These are phyloP conservation scores for Hystrix brachyura DNA, from an alignment of 2,113 vertebrate species.

Conservation along the genomic window DNA sequence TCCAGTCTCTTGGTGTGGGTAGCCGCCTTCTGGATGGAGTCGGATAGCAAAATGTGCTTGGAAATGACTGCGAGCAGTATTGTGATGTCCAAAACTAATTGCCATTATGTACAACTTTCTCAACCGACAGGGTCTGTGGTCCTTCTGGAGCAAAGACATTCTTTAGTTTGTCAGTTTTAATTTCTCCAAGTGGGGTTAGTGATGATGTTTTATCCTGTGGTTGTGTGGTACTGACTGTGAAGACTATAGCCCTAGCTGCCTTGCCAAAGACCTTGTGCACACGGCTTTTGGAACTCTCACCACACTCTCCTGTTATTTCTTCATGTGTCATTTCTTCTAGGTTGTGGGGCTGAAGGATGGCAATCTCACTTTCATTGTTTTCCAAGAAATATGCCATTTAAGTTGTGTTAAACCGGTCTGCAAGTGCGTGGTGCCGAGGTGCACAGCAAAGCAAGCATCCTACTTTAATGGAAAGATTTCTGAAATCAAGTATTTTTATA, in stretches of 20 bases:
- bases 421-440: not conserved
- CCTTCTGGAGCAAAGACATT: not conserved
- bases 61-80: not conserved
- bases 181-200: not conserved
- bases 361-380: not conserved
- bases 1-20: not conserved
- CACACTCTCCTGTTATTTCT: not conserved
- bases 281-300: not conserved
- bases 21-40: not conserved
- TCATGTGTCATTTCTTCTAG: not conserved
- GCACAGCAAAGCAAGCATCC: not conserved
- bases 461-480: not conserved
- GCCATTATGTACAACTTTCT: not conserved
- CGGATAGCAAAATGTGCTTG: not conserved
- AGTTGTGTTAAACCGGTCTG: not conserved
- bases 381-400: not conserved
- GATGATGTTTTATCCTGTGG: not conserved
- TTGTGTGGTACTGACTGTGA: not conserved
- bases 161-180: not conserved
- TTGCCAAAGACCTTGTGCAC: rapidly evolving
- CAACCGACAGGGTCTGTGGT: not conserved
- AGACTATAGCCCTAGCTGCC: not conserved
- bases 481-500: not conserved
- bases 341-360: not conserved
- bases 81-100: not conserved